These are phyloP conservation scores for Probaryconus sp. DNA, from an alignment of 1,140 invertebrate species.

Conservation along the genomic window DNA sequence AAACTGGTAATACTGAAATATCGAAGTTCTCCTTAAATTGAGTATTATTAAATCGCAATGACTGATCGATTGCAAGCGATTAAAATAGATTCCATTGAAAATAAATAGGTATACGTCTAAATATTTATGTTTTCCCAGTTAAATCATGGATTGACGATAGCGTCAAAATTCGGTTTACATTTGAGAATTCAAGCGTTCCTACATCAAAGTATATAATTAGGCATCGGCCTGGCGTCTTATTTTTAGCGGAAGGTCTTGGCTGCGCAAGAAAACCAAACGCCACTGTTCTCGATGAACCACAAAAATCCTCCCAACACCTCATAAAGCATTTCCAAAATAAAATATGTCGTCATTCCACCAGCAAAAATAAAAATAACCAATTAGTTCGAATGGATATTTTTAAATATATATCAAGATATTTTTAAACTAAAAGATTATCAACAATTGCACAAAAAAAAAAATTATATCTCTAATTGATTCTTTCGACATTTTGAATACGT, in stretches of 20 bases:
- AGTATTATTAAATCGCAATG: too few relatives aligned
- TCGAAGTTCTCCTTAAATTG: too few relatives aligned
- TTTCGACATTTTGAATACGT: too few relatives aligned
- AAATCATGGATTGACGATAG: background rate
- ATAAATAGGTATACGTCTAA: conserved; percentile 13
- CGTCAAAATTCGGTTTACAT: conserved; percentile 49
- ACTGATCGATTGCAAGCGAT: too few relatives aligned
- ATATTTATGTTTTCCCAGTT: conserved; percentile 37
- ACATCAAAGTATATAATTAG: conserved; percentile 76
- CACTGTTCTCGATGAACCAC: conserved; percentile 51
- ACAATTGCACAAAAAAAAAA: too few relatives aligned
- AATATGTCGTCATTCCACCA: background rate
- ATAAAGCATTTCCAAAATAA: conserved; percentile 32
- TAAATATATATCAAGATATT: too few relatives aligned
- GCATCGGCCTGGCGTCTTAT: conserved; percentile 71
- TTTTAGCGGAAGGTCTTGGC: conserved; percentile 77
- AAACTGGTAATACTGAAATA: too few relatives aligned
- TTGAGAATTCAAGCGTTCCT: conserved; percentile 45
- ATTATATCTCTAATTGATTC: too few relatives aligned
- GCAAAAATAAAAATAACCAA: conserved; percentile 12
- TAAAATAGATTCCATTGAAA: too few relatives aligned
- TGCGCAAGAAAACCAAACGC: conserved; percentile 57
- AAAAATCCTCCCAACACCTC: conserved; percentile 12
- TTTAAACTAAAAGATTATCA: too few relatives aligned
- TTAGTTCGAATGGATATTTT: too few relatives aligned